These are phyloP conservation scores for Saxidomus purpurata DNA, from an alignment of 1,140 invertebrate species.

Conservation along the genomic window DNA sequence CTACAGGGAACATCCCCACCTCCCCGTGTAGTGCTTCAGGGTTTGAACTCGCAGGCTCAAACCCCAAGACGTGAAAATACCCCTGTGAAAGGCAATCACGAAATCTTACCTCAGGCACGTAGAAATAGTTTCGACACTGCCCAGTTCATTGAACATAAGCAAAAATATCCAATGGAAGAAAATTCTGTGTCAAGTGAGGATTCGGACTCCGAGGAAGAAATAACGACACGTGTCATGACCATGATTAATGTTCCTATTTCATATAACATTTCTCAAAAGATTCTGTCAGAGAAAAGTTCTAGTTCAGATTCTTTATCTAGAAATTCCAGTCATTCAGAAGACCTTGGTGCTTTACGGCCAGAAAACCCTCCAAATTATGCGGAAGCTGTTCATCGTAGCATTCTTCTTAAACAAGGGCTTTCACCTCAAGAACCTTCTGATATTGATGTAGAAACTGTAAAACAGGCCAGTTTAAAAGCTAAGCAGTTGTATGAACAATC, in stretches of 20 bases:
- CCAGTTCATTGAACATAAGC: constrained; percentile 32
- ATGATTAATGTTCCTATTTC: constrained; percentile 55
- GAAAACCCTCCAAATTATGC: constrained; percentile 55
- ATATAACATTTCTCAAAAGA: constrained; percentile 14
- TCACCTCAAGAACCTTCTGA: constrained; percentile 10
- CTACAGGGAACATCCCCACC: constrained; percentile 62
- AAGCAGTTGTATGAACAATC: constrained; percentile 63
- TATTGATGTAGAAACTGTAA: constrained; percentile 23
- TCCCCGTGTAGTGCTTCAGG: constrained; percentile 60
- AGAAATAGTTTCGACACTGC: constrained; percentile 38
- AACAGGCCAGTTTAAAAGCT: constrained; percentile 53
- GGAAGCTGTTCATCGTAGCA: constrained; percentile 56
- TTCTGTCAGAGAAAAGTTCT: constrained; percentile 46
- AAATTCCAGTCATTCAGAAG: constrained; percentile 36
- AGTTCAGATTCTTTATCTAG: constrained; percentile 31
- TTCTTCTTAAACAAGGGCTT: constrained; percentile 55
- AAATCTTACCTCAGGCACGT: constrained; percentile 38
- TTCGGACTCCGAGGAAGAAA: constrained; percentile 48
- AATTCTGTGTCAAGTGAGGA: constrained; percentile 61
- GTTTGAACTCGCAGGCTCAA: constrained; percentile 37
- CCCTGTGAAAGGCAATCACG: constrained; percentile 57
- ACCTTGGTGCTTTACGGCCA: not conserved
- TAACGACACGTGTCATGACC: constrained; percentile 40
- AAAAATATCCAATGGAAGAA: constrained; percentile 58
- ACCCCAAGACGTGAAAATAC: constrained; percentile 32